Evolutionary conservation across 1,140 invertebrate genomes (phyloP), one percentile per base, ranked within the genome.

Genomic region (Teleogryllus occipitalis): DNA sequence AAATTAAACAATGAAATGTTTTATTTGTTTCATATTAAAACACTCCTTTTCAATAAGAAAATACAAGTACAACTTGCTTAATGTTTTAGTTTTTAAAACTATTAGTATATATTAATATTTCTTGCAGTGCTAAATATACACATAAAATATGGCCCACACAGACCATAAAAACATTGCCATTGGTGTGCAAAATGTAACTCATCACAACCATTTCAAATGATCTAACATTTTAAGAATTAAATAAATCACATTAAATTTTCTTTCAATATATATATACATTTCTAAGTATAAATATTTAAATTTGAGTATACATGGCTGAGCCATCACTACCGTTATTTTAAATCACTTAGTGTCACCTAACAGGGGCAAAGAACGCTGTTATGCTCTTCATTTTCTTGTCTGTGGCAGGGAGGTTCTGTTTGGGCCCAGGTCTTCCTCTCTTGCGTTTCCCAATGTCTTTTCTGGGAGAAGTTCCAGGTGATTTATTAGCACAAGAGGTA

Each of bases 301-400:
- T 65, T 14, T 65, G 0, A 14, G 18, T 65, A 65, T 3, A 65
- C 18, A 65, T 7, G 7, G 10, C 18, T 65, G 18, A 65, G 10
- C 10, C 10, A 65, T 18, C 1, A 65, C 18, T 65, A 10, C 10
- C 54, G 18, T 65, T 3, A 65, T 0, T 65, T 65, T 65, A 65
- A 65, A 65, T 65, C 18, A 65, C 18, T 65, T 65, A 1, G 10
- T 7, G 54, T 65, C 54, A 65, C 18, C 54, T 65, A 65, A 65
- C 54, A 65, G 78, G 78, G 14, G 78, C n/a, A 27, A 78, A 78
- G 47, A 78, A 78, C n/a, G 48, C 15, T n/a, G 78, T 78, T 8
- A 78, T 78, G 22, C 65, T 78, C 73, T 54, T 72, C 21, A 39
- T 78, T 73, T 78, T 78, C 14, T 78, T 78, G 8, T 39, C 65